Base-by-base conservation (phyloP, 2,888 invertebrate genomes). In the Eugnorisma glareosa region DNA sequence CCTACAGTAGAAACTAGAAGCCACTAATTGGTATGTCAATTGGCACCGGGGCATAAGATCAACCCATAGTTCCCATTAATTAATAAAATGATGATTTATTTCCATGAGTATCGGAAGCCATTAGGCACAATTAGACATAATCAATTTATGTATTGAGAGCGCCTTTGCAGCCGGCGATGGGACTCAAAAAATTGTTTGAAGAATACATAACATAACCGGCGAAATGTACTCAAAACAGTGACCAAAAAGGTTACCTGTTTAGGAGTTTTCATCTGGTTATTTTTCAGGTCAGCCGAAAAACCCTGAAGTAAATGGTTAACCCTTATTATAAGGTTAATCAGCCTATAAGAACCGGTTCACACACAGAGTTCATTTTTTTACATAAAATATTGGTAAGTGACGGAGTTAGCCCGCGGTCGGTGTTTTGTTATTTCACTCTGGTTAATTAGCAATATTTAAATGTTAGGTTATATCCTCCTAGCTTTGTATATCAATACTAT, bases 61-160 rank as follows among this genome's bases (percentile, higher is more conserved):
- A 76, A 66, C 45, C 1, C 18, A 75, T 18, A 76, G 76, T 54
- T 54, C 54, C 28, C n/a, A 64, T 69, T 73, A 18, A 73, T 61
- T 2, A 63, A 51, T 43, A 24, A 74, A 75, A 45, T 64, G 13
- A 45, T 75, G 24, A 57, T 57, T n/a, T 75, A 66, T 28, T 45
- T 37, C 24, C 24, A 35, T 24, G n/a, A n/a, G 18, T 51, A 35
- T 75, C 10, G 8, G 28, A 54, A 51, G n/a, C 21, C 5, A 35
- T 40, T 18, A 31, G 13, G 73, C 8, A 35, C 28, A 13, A 43
- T 73, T 40, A n/a, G 18, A n/a, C 15, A n/a, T 43, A 21, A 35
- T 35, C 35, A 61, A 54, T 51, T 37, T 18, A 21, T 15, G 48
- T 7, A 6, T 72, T 40, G 43, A 15, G 18, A 40, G 28, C 1